Conservation (phyloP, 1,140 invertebrate genomes). For the Neocloeon triangulifer region DNA sequence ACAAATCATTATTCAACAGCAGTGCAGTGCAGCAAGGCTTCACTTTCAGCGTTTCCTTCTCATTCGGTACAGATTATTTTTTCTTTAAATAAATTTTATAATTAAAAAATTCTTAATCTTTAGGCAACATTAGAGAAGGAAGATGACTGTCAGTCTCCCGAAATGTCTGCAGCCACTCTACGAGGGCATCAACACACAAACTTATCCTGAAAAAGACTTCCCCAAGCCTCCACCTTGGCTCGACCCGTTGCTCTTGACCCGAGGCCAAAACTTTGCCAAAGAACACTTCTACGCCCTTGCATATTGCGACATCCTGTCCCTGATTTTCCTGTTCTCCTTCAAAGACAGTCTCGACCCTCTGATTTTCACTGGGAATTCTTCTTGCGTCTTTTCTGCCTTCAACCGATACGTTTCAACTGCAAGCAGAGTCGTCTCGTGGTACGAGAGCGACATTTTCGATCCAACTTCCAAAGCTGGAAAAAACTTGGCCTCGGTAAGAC, state of each 20-base stretch:
- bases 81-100: too few relatives aligned
- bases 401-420: conserved; percentile 23
- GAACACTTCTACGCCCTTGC: not conserved
- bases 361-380: conserved; percentile 1
- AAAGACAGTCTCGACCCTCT: not conserved
- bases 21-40: too few relatives aligned
- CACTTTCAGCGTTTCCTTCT: too few relatives aligned
- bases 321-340: not conserved
- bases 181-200: too few relatives aligned
- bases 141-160: too few relatives aligned
- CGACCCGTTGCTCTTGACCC: not conserved
- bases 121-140: too few relatives aligned
- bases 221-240: not conserved
- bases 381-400: conserved; percentile 9
- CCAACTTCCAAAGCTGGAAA: conserved; percentile 17
- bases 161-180: too few relatives aligned
- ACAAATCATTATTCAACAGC: too few relatives aligned
- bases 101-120: too few relatives aligned
- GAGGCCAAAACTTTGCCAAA: not conserved
- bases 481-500: conserved; percentile 20
- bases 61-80: too few relatives aligned
- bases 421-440: conserved; percentile 23
- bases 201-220: too few relatives aligned
- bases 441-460: conserved; percentile 21
- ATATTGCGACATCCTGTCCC: not conserved